Evolutionary conservation across 2,888 invertebrate genomes (phyloP).

Genomic region (Elgonia sp.): DNA sequence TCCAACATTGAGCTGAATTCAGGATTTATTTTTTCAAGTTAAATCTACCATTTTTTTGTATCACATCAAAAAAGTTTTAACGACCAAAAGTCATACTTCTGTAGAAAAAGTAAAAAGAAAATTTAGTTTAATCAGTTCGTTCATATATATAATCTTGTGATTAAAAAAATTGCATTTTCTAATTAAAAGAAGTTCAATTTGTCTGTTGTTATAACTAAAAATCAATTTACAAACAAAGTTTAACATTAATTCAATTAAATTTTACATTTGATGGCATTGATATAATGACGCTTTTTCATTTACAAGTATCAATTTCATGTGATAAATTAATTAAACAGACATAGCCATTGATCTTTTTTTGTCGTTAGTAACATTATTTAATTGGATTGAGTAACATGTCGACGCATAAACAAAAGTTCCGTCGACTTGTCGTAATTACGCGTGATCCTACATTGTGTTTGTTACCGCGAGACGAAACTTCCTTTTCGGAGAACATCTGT

Average conservation of each 20-base stretch:
- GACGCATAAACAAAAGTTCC: constrained; percentile 66
- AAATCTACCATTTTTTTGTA: neutral
- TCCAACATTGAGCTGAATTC: neutral
- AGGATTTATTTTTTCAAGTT: neutral
- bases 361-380: constrained; percentile 8
- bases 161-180: too few relatives aligned
- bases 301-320: too few relatives aligned
- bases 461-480: constrained; percentile 59
- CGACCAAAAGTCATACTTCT: neutral
- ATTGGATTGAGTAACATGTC: constrained; percentile 52
- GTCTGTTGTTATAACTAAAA: too few relatives aligned
- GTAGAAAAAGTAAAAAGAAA: too few relatives aligned
- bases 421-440: constrained; percentile 64
- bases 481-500: constrained; percentile 62
- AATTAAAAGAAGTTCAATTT: too few relatives aligned
- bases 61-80: neutral
- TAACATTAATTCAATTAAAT: too few relatives aligned
- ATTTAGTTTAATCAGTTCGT: too few relatives aligned
- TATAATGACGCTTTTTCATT: too few relatives aligned
- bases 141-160: too few relatives aligned
- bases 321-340: neutral
- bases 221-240: too few relatives aligned
- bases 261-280: too few relatives aligned
- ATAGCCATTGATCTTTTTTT: neutral
- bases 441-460: constrained; percentile 65